Conservation (phyloP, 2,113 vertebrate genomes). For the Plestiodon gilberti region DNA sequence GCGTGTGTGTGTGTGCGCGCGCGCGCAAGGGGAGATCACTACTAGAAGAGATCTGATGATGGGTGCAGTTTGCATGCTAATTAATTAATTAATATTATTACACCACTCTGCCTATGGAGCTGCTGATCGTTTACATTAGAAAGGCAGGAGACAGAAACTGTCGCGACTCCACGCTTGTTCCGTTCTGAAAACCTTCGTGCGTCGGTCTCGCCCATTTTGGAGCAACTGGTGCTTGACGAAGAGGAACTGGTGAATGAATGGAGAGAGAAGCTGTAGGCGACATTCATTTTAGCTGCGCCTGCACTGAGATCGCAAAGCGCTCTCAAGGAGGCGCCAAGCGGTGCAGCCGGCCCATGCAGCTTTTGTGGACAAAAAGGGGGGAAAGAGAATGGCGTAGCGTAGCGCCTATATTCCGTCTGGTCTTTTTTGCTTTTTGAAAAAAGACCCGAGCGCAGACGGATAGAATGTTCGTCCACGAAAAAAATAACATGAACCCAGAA, state of each 20-base stretch:
- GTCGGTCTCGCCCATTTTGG: background rate
- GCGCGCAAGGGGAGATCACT: background rate
- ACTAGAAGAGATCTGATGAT: too few species aligned
- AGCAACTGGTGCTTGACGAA: background rate
- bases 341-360: too few species aligned
- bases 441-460: background rate
- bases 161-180: background rate
- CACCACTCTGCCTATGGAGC: too few species aligned
- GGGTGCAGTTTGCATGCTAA: background rate
- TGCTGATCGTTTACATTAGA: background rate
- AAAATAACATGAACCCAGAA: fast-evolving
- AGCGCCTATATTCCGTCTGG: too few species aligned
- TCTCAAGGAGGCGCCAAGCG: background rate
- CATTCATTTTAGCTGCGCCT: background rate
- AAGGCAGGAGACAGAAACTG: too few species aligned
- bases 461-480: fast-evolving
- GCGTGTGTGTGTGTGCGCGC: too few species aligned
- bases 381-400: too few species aligned
- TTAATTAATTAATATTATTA: background rate
- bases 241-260: background rate
- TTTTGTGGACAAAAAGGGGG: fast-evolving
- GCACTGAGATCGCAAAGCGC: background rate
- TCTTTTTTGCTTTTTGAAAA: background rate
- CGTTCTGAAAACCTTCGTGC: background rate
- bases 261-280: background rate